Base-by-base conservation (phyloP, 1,140 invertebrate genomes). In the Adelges cooleyi region DNA sequence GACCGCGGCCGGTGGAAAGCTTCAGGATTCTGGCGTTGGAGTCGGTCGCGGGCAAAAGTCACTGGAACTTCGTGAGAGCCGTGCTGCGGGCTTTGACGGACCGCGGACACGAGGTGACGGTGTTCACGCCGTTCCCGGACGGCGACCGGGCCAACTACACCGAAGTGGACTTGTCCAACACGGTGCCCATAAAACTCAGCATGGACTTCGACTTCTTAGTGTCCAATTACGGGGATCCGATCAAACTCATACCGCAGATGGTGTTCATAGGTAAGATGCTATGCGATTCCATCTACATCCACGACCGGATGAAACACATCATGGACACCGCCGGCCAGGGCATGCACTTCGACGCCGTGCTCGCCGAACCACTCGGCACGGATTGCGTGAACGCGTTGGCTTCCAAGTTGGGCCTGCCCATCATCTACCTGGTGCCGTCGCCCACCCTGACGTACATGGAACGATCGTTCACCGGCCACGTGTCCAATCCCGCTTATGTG, bases 41-140 rank as follows among this genome's bases (percentile, higher is more conserved):
- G 48, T 70, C 71, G 3, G 52, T 68, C 18, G 33, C 56, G 0
- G 67, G 68, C n/a, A n/a, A n/a, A n/a, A n/a, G n/a, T n/a, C n/a
- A n/a, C n/a, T n/a, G n/a, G n/a, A n/a, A n/a, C n/a, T 78, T 0
- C 79, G 77, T n/a, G 72, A 72, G 44, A 22, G 22, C 8, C 33
- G 67, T 77, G 5, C 65, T 75, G 17, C 49, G 69, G 2, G 72
- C 68, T 8, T 18, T 66, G 38, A 44, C 40, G 13, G 49, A 66
- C 15, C 8, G 10, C n/a, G 50, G 49, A 2, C 36, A 53, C 13
- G 13, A 44, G 8, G 50, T 66, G 18, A n/a, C n/a, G n/a, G n/a
- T n/a, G n/a, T n/a, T n/a, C n/a, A n/a, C n/a, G n/a, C n/a, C n/a
- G n/a, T n/a, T 66, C 1, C 36, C 42, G 6, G 52, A 42, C 1